These are phyloP conservation scores for Aethes cnicana DNA, from an alignment of 2,888 invertebrate genomes.

Conservation along the genomic window DNA sequence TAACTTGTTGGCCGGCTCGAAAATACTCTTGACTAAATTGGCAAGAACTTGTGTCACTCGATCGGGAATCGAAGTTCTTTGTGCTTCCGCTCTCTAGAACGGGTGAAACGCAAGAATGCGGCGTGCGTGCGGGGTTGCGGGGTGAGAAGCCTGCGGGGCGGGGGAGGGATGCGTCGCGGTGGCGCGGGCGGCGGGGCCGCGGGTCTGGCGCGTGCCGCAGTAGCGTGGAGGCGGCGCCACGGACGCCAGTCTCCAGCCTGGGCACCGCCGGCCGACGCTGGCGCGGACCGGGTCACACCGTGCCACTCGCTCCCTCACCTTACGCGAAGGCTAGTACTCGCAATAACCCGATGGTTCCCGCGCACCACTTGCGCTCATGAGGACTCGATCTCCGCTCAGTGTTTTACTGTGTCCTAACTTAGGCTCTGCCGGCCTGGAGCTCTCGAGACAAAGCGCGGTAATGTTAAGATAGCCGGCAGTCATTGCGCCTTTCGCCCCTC, in stretches of 20 bases:
- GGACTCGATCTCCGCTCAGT: conserved; percentile 33
- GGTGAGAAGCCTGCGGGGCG: conserved; percentile 50
- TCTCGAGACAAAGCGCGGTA: conserved; percentile 43
- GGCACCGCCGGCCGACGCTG: conserved; percentile 55
- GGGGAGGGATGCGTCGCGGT: conserved; percentile 55
- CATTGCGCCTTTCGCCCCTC: conserved; percentile 43
- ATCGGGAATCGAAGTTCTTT: conserved; percentile 51
- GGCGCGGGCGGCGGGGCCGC: conserved; percentile 44
- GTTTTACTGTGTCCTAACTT: conserved; percentile 7
- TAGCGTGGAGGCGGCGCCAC: conserved; percentile 78
- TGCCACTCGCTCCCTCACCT: conserved; percentile 42
- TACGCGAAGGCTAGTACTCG: conserved; percentile 42
- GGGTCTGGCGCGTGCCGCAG: conserved; percentile 76
- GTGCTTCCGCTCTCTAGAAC: conserved; percentile 52
- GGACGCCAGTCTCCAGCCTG: conserved; percentile 63
- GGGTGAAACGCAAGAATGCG: conserved; percentile 73
- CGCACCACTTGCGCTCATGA: conserved; percentile 49
- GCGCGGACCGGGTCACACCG: conserved; percentile 54
- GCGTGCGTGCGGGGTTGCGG: conserved; percentile 71
- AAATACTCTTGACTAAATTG: conserved; percentile 27
- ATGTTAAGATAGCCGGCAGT: conserved; percentile 39
- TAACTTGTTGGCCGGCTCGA: conserved; percentile 28
- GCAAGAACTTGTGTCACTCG: conserved; percentile 27
- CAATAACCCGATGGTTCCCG: conserved; percentile 51
- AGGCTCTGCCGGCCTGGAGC: conserved; percentile 32